Evolutionary conservation across 2,797 vertebrate species (phyloP), one percentile per base, ranked within the genome.

Genomic region (Myoxocephalus aenaeus): DNA sequence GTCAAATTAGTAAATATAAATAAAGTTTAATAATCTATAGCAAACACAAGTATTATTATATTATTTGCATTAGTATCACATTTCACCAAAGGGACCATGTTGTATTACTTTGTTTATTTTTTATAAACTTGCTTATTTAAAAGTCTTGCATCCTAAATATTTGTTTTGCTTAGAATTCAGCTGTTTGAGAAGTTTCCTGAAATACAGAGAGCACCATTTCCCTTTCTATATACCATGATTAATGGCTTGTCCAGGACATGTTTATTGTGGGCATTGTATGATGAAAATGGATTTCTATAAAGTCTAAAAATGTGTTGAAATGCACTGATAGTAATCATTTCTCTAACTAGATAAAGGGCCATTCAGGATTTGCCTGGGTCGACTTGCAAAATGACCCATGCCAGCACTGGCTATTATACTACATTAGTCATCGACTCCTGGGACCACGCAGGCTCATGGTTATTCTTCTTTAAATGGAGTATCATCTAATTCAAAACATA

Each of bases 371-470:
- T 89, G 66, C 82, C 73, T 86, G 72, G 85, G 88, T 81, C 42
- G 32, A 82, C 87, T 90, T 92, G 87, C 83, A 90, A 92, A 93
- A 93, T 92, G 91, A 93, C 89, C 90, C 84, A 11, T 91, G 91
- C 89, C 90, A 92, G 81, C 83, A 92, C 63, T 59, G 50, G 78
- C 88, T 86, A 93, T 92, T 92, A 92, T 73, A 77, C 73, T 68
- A 86, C 90, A 94, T 93, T 92, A 92, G 92, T 94, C 92, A 90
- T 42, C 6, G 70, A 78, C 90, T 88, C 82, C 81, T 77, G 89
- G 87, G 89, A 90, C 62, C 73, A 42, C 1, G 63, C 34, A 66
- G 75, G 46, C 71, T 88, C 81, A 82, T 76, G 82, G 62, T 88
- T 91, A 79, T 86, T 90, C 77, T 70, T 82, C 77, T 87, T 86